Base-by-base conservation (phyloP, 2,797 vertebrate genomes). In the Melanotaenia nigrans region DNA sequence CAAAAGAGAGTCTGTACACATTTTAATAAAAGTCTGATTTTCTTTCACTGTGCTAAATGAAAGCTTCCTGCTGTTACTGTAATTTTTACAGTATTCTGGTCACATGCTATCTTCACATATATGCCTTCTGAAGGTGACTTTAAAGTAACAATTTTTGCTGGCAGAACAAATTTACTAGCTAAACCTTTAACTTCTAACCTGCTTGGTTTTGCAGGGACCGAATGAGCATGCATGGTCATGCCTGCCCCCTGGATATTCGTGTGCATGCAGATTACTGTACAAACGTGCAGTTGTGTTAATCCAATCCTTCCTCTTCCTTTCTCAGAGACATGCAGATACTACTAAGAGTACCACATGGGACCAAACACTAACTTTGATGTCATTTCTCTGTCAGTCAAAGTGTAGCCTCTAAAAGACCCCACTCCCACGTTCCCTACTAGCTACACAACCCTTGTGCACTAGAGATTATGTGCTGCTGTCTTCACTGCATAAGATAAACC, bases 351-450 rank as follows among this genome's bases (percentile, higher is more conserved):
- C 72, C 83, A 25, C 73, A 40, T 57, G 82, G 77, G 88, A 85
- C 65, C 80, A 60, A 76, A 78, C 42, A 33, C 78, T 25, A 32
- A 70, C 81, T 83, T 83, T 77, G 64, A 82, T 73, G 65, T 56
- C 18, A 54, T 75, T 77, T 76, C 47, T 75, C 75, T 66, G 81
- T 85, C 89, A 86, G n/a, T 87, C 79, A 87, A 80, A 81, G 72
- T 30, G 5, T 64, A 75, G 55, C 81, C 85, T 85, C 69, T 13
- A 62, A 72, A 84, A 82, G 78, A 90, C 87, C 85, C 70, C 69
- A 13, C 62, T 82, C 67, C 76, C 72, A 54, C 40, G 2, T n/a
- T 70, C 67, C 73, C 81, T 49, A 1, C 75, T 64, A 68, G 22
- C 55, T 65, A 68, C 45, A 54, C 69, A 69, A 45, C 24, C 42